Evolutionary conservation across 2,113 vertebrate species (phyloP).

Genomic region (Onychostoma macrolepis): DNA sequence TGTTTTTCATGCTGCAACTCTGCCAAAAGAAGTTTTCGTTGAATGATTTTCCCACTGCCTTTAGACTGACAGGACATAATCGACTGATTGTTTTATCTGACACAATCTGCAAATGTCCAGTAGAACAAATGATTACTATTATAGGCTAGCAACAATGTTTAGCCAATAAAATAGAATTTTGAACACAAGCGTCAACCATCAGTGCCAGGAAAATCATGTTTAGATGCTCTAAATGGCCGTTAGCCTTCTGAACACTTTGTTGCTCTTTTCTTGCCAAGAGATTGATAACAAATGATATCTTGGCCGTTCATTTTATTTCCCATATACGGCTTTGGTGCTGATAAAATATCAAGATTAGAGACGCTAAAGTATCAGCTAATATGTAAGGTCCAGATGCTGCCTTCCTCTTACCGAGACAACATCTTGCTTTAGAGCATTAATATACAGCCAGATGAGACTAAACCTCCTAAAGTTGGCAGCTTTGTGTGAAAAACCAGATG

Average conservation of each 20-base stretch:
- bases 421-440: not conserved
- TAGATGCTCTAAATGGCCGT: not conserved
- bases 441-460: not conserved
- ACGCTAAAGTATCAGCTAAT: not conserved
- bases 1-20: not conserved
- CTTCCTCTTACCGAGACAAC: not conserved
- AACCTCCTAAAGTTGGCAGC: not conserved
- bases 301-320: not conserved
- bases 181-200: not conserved
- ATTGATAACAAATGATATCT: not conserved
- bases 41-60: not conserved
- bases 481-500: not conserved
- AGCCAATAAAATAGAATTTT: not conserved
- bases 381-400: not conserved
- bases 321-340: constrained; percentile 1
- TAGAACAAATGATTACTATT: not conserved
- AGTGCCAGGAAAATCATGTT: not conserved
- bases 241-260: not conserved
- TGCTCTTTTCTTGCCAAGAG: not conserved
- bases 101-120: not conserved
- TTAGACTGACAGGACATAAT: not conserved
- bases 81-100: not conserved
- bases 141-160: not conserved
- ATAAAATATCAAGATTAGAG: constrained; percentile 24
- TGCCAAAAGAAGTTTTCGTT: not conserved